Conservation (phyloP, 2,888 invertebrate species). For the Epistrophella euchroma region DNA sequence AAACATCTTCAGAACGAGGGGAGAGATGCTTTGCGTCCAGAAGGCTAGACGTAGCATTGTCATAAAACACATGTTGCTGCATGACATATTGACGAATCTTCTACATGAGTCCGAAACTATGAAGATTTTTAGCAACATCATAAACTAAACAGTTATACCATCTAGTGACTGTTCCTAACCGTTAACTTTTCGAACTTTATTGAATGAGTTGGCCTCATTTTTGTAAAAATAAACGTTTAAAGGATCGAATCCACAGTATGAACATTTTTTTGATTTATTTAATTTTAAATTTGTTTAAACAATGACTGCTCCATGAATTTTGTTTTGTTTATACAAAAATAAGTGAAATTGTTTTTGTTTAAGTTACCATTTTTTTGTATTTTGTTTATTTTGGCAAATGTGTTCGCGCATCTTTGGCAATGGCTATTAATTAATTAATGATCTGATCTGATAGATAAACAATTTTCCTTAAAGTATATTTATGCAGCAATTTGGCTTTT, state of each 20-base stretch:
- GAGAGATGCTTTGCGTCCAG: no score
- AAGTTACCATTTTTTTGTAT: background rate
- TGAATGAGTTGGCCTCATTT: background rate
- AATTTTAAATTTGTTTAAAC: slow-evolving; percentile 16
- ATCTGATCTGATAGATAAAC: slow-evolving; percentile 14
- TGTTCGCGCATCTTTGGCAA: slow-evolving; percentile 10
- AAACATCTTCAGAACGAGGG: no score
- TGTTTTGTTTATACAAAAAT: slow-evolving; percentile 13
- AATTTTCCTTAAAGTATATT: slow-evolving; percentile 22
- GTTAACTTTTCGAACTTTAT: no score
- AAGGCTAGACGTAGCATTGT: no score
- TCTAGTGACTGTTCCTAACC: no score
- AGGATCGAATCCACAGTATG: background rate
- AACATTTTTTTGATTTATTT: slow-evolving; percentile 13
- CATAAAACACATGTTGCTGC: no score
- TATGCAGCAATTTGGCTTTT: slow-evolving; percentile 23
- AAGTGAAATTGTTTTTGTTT: slow-evolving; percentile 7
- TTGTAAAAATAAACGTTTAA: background rate
- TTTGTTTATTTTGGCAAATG: slow-evolving; percentile 17
- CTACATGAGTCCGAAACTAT: no score
- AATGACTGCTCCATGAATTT: background rate
- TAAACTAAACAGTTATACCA: no score
- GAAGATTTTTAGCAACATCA: no score
- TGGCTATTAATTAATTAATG: slow-evolving; percentile 30
- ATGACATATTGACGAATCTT: no score